These are phyloP conservation scores for Mohoua ochrocephala DNA, from an alignment of 2,113 vertebrate genomes.

Conservation along the genomic window DNA sequence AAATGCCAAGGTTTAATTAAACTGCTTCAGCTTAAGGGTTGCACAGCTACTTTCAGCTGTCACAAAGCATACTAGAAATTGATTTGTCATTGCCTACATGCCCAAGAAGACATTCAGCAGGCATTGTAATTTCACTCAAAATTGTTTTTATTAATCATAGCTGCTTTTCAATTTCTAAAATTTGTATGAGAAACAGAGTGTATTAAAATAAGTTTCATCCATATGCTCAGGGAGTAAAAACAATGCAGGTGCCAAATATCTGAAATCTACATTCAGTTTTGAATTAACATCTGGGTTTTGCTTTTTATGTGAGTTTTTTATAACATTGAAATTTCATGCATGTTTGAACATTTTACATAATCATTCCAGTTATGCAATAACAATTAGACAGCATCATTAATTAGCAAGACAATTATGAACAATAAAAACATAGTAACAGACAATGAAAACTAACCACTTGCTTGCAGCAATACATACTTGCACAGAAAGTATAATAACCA, in stretches of 20 bases:
- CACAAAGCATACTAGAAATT: constrained; percentile 31
- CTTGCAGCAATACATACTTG: neutral
- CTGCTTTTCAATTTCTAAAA: neutral
- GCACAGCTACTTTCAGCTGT: constrained; percentile 39
- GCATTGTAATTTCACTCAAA: constrained; percentile 8
- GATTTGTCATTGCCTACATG: constrained; percentile 31
- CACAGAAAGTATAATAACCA: neutral
- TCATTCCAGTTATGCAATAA: neutral
- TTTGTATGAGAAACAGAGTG: neutral
- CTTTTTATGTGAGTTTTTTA: neutral
- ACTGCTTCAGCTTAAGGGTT: constrained; percentile 48
- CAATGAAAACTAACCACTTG: neutral
- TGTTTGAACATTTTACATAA: neutral
- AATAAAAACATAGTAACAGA: neutral
- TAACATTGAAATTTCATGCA: neutral
- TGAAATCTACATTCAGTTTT: neutral
- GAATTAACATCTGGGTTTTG: neutral
- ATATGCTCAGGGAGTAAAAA: neutral
- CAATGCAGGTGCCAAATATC: neutral
- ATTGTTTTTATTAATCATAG: constrained; percentile 40
- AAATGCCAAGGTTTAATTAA: constrained; percentile 65
- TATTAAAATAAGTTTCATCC: constrained; percentile 7
- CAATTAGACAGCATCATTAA: neutral
- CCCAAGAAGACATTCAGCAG: constrained; percentile 32
- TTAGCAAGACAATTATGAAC: neutral